Evolutionary conservation across 2,797 vertebrate species (phyloP).

Genomic region (Sphaeramia orbicularis): DNA sequence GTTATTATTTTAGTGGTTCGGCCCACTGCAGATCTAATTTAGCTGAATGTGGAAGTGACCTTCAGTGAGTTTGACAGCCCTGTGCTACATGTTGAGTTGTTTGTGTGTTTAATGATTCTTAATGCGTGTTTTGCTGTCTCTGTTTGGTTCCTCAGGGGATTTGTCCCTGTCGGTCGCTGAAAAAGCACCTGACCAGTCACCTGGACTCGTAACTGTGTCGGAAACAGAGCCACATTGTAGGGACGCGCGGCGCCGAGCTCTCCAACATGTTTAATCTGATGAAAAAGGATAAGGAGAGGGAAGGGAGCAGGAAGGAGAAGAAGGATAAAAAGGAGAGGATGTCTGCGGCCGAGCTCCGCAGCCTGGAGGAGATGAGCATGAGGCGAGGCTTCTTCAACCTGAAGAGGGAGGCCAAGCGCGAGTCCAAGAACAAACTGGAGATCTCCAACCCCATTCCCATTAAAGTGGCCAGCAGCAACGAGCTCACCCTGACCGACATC

Average conservation of each 20-base stretch:
- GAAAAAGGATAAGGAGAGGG: constrained; percentile 94
- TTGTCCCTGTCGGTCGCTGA: constrained; percentile 35
- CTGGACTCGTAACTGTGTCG: constrained; percentile 42
- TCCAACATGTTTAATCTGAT: constrained; percentile 94
- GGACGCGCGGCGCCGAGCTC: constrained; percentile 16
- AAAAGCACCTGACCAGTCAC: constrained; percentile 28
- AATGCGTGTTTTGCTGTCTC: constrained; percentile 2
- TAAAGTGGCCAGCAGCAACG: constrained; percentile 94
- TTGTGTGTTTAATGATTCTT: too few species aligned
- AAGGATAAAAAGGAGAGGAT: constrained; percentile 97
- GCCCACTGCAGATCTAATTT: too few species aligned
- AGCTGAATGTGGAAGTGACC: too few species aligned
- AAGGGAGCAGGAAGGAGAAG: constrained; percentile 92
- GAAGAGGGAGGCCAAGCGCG: constrained; percentile 93
- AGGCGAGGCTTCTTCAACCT: constrained; percentile 96
- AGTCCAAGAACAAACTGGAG: constrained; percentile 92
- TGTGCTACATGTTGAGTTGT: too few species aligned
- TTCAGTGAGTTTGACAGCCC: too few species aligned
- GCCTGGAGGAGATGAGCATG: constrained; percentile 97
- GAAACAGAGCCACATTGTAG: constrained; percentile 46
- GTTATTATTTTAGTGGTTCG: too few species aligned
- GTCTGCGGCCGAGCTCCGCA: constrained; percentile 94
- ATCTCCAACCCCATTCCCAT: constrained; percentile 99
- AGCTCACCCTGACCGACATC: constrained; percentile 94
- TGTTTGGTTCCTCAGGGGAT: constrained; percentile 56